Evolutionary conservation across 2,113 vertebrate genomes (phyloP).

Genomic region (Oceanites oceanicus): DNA sequence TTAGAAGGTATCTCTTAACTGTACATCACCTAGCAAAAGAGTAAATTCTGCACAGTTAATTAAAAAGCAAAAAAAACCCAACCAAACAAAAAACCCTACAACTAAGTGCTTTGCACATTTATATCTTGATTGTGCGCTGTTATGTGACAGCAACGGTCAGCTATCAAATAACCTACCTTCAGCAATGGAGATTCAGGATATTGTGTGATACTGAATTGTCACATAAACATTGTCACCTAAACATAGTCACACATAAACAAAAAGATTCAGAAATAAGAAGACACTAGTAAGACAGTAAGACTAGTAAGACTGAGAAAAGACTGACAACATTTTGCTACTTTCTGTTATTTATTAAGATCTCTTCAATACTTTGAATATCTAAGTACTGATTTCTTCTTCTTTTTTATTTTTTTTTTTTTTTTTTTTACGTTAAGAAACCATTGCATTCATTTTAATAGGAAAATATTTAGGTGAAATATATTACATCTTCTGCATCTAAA

Average conservation of each 20-base stretch:
- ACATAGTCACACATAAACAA: background rate
- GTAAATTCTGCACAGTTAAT: background rate
- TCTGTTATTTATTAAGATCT: background rate
- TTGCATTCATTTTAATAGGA: background rate
- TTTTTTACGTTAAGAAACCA: background rate
- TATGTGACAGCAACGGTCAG: background rate
- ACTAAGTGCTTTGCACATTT: background rate
- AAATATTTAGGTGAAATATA: background rate
- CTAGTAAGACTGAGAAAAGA: background rate
- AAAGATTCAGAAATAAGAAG: background rate
- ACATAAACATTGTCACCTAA: background rate
- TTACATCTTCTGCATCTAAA: background rate
- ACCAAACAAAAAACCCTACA: background rate
- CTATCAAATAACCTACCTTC: background rate
- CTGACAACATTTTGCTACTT: background rate
- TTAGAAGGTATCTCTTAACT: background rate
- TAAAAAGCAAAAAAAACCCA: background rate
- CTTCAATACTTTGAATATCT: background rate
- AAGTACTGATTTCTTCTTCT: background rate
- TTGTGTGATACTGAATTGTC: background rate
- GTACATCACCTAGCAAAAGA: background rate
- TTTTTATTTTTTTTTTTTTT: background rate
- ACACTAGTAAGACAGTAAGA: background rate
- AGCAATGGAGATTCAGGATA: background rate
- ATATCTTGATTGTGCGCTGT: background rate